phyloP scores from a whole-genome alignment of 2,113 vertebrate species.

The Tauraco erythrolophus region DNA sequence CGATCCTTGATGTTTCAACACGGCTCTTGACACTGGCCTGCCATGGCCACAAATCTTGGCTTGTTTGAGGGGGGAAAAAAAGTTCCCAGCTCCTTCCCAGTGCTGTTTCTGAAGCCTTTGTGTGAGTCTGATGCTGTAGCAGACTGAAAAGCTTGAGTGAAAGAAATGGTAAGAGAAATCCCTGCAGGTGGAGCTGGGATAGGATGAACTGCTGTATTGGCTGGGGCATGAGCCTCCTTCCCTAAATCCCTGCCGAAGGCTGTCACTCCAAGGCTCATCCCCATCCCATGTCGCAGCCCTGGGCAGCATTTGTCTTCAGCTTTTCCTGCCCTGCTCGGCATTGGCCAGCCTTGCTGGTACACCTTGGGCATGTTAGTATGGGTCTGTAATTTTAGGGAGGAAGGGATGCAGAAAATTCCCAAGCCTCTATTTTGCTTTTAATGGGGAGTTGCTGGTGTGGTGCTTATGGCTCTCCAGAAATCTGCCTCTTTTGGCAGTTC shows the following conservation, averaged over 20 bases:
- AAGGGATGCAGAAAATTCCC: constrained; percentile 20
- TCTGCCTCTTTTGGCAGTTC: background rate
- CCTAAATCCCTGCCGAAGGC: background rate
- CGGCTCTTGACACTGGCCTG: accelerated
- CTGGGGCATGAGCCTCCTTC: background rate
- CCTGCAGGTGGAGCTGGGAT: background rate
- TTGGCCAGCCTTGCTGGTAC: background rate
- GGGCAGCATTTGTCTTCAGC: background rate
- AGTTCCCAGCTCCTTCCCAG: background rate
- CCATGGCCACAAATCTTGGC: background rate
- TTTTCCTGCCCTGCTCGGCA: background rate
- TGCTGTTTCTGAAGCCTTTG: background rate
- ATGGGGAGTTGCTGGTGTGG: background rate
- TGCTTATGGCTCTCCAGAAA: background rate
- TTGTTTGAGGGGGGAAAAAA: background rate
- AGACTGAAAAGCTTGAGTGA: background rate
- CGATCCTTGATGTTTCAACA: background rate
- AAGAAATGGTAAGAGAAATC: background rate
- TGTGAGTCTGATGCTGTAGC: background rate
- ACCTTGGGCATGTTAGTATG: background rate
- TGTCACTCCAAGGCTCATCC: accelerated
- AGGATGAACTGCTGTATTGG: background rate
- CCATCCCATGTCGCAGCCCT: accelerated
- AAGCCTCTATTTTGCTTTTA: background rate
- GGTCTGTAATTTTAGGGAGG: constrained; percentile 15